phyloP scores from a whole-genome alignment of 2,888 invertebrate genomes.

The Dolichomitus sp. region DNA sequence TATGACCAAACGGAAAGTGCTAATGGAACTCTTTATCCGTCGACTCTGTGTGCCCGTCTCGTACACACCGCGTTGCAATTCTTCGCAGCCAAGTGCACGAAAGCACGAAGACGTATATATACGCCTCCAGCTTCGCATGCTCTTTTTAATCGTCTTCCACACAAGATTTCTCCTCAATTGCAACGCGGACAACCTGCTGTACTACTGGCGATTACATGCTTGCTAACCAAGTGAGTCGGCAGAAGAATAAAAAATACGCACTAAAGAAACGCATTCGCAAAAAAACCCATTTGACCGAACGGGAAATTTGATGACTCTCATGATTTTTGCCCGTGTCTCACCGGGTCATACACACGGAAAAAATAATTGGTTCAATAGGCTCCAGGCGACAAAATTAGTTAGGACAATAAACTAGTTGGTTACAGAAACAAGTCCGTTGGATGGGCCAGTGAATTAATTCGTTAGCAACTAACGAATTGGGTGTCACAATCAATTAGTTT shows the following conservation, averaged over 20 bases:
- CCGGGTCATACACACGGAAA: too few relatives aligned
- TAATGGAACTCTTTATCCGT: slow-evolving; percentile 64
- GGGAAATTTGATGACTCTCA: too few relatives aligned
- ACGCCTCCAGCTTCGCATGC: slow-evolving; percentile 18
- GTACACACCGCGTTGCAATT: slow-evolving; percentile 41
- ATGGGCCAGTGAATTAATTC: too few relatives aligned
- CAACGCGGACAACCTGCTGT: slow-evolving; percentile 49
- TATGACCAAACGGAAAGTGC: slow-evolving; percentile 56
- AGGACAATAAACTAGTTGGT: too few relatives aligned
- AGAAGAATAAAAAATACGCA: slow-evolving; percentile 12
- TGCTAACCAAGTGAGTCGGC: slow-evolving; percentile 2
- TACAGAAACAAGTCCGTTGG: too few relatives aligned
- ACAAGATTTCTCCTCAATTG: slow-evolving; percentile 66
- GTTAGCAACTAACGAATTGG: too few relatives aligned
- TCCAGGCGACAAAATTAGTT: too few relatives aligned
- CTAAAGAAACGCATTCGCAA: slow-evolving; percentile 27
- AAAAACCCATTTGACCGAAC: not conserved
- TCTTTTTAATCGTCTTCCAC: slow-evolving; percentile 30
- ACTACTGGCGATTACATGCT: slow-evolving; percentile 25
- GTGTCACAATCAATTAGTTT: too few relatives aligned
- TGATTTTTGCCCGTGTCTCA: too few relatives aligned
- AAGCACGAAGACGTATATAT: slow-evolving; percentile 9
- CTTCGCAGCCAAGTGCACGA: slow-evolving; percentile 38
- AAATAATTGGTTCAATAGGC: too few relatives aligned
- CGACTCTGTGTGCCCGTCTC: slow-evolving; percentile 47